Base-by-base conservation (phyloP, 2,797 vertebrate genomes). In the Hafferia zeledoni region DNA sequence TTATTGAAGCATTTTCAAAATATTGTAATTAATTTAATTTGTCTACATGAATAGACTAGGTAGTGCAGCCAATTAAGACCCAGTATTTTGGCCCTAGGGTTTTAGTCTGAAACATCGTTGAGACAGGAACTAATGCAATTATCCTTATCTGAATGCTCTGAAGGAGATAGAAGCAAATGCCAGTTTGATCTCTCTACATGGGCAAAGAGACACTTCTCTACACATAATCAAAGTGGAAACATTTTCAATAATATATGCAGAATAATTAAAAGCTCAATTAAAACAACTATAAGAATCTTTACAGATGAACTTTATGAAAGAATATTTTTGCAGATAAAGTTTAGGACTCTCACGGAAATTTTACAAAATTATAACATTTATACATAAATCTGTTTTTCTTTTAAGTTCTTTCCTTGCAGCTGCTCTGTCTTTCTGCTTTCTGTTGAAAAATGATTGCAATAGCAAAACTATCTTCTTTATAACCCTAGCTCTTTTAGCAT, bases 101-200 rank as follows among this genome's bases (percentile, higher is more conserved):
- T 85, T 87, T 47, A 72, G 41, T 90, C 61, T 95, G 91, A 96
- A 97, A 83, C 56, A 93, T 94, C 28, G 4, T 87, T 97, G 95
- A 93, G 90, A 94, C 47, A 84, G 59, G 60, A 96, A 95, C 77
- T 97, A 96, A 97, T 96, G 93, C 90, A 97, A 97, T 97, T 95
- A 97, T 93, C 50, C 61, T 97, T 96, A 94, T 97, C 94, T 93
- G 93, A 90, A 90, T 60, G 75, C 92, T 93, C 90, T 92, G 70
- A 91, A 95, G 83, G 75, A 95, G 87, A 96, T 92, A 91, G 64
- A 88, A 78, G 63, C 16, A 95, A 95, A 96, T 89, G 92, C 89
- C 95, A 96, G 87, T 96, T 94, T 87, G 41, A 61, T 91, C 17
- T 89, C 93, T 94, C 86, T 89, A 70, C 39, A 47, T 20, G 37